Base-by-base conservation (phyloP, 1,140 invertebrate genomes). In the Agrypnia vestita region DNA sequence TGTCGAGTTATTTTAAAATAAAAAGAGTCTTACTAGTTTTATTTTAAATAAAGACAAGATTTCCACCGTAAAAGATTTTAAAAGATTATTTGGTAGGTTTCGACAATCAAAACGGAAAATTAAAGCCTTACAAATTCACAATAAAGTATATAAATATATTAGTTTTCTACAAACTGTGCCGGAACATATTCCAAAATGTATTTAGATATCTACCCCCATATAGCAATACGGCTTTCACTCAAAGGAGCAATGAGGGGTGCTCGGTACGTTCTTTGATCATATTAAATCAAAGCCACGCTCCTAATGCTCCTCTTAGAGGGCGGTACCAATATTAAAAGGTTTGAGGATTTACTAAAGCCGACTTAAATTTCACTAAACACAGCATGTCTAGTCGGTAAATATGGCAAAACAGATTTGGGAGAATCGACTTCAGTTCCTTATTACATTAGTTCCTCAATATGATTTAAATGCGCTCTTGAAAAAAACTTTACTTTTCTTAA, bases 221-320 rank as follows among this genome's bases (percentile, higher is more conserved):
- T 17, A 1, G 11, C 61, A 62, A 35, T 43, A 4, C 61, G 17
- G 17, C 55, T 59, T 6, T 53, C 25, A 35, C n/a, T 47, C 64
- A 69, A 69, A 69, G 64, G 43, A 69, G 44, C 44, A 46, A n/a
- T 35, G 35, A 61, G 55, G 53, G 35, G 53, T 4, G 9, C 53
- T 43, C 53, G 55, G 72, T 25, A n/a, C 8, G 56, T 55, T 74
- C 81, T 82, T 82, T 82, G 81, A 82, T 82, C 81, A 82, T 82
- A 82, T 82, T 79, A 76, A 82, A 82, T 79, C 81, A 82, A 82
- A 82, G 81, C 78, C 56, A 47, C 53, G 67, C 51, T 73, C 74
- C 71, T 78, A 77, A 82, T 80, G 69, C 73, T n/a, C 61, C 51
- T 12, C 47, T 61, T 44, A 71, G 74, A 79, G 80, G 72, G 46